Evolutionary conservation across 2,888 invertebrate genomes (phyloP).

Genomic region (Drosophila recens): DNA sequence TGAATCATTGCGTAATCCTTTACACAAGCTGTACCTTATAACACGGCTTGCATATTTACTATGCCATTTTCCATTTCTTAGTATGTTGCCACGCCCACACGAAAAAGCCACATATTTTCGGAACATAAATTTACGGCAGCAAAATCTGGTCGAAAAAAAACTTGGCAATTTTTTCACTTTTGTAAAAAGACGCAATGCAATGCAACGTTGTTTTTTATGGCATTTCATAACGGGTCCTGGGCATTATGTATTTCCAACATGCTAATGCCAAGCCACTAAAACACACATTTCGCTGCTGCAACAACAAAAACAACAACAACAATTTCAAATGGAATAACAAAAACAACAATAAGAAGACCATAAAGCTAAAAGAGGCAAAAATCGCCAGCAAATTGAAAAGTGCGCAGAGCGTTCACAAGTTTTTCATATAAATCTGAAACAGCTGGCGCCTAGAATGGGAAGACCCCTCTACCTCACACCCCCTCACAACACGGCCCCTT

Average conservation of each 20-base stretch:
- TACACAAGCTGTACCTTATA: constrained; percentile 21
- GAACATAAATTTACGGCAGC: constrained; percentile 63
- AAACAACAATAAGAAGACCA: constrained; percentile 21
- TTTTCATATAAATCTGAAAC: constrained; percentile 77
- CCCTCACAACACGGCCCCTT: background rate
- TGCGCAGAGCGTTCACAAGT: constrained; percentile 60
- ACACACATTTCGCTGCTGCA: constrained; percentile 66
- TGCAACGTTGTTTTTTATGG: constrained; percentile 54
- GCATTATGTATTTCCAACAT: constrained; percentile 67
- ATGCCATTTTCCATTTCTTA: constrained; percentile 30
- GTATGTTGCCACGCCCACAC: constrained; percentile 21
- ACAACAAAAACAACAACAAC: constrained; percentile 17
- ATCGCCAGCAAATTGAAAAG: constrained; percentile 72
- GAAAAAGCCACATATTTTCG: constrained; percentile 63
- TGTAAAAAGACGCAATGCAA: constrained; percentile 42
- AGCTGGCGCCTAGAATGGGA: constrained; percentile 54
- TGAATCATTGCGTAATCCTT: constrained; percentile 14
- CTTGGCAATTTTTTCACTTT: constrained; percentile 11
- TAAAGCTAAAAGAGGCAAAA: constrained; percentile 48
- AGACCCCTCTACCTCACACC: background rate
- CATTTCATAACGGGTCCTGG: constrained; percentile 41
- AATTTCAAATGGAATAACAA: constrained; percentile 9
- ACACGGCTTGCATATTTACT: constrained; percentile 14
- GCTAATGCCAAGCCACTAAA: constrained; percentile 78
- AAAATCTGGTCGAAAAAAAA: constrained; percentile 42